Percentiles rank a stretch among this genome's conserved stretches.
These are phyloP conservation scores for Eurosta solidaginis DNA, from an alignment of 1,140 invertebrate genomes.

Conservation along the genomic window DNA sequence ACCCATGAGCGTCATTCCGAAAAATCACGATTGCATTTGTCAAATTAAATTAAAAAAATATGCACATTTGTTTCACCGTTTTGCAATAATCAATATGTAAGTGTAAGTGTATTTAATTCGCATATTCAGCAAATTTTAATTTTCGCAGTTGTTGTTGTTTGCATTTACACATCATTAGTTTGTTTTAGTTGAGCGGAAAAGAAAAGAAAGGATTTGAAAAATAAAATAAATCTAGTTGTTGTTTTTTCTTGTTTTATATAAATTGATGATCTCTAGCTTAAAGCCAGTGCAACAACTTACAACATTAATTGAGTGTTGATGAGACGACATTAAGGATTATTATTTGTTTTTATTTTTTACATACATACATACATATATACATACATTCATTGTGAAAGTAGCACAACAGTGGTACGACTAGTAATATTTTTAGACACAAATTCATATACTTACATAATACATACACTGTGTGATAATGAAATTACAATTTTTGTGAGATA, in stretches of 20 bases:
- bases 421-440: constrained; percentile 9
- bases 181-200: constrained; percentile 26
- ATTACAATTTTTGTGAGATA: too few species aligned
- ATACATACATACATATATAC: too few species aligned
- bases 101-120: constrained; percentile 33
- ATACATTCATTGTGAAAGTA: too few species aligned
- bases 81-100: background rate
- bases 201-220: constrained; percentile 16
- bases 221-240: background rate
- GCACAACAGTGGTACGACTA: background rate
- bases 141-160: constrained; percentile 25
- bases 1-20: constrained; percentile 45
- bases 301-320: constrained; percentile 19
- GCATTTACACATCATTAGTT: constrained; percentile 33
- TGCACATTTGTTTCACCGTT: background rate
- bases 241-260: background rate
- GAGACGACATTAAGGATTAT: constrained; percentile 14
- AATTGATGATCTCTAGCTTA: background rate
- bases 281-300: constrained; percentile 30
- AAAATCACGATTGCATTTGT: background rate
- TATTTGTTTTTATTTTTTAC: background rate
- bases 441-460: background rate
- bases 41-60: background rate
- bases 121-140: constrained; percentile 36
- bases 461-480: background rate